Conservation (phyloP, 2,113 vertebrate species). For the Sphaerodactylus townsendi region DNA sequence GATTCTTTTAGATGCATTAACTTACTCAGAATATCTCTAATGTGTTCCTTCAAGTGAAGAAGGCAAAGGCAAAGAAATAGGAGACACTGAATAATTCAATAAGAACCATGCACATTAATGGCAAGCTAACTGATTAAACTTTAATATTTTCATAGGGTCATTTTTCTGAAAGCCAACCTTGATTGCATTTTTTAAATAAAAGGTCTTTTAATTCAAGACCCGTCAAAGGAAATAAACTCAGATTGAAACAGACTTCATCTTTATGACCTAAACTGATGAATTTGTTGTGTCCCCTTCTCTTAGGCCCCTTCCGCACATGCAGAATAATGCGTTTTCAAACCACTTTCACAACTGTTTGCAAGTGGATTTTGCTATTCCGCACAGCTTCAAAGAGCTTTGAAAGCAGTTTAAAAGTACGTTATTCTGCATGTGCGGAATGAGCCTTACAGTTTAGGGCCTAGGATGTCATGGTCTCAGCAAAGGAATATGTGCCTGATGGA, state of each 20-base stretch:
- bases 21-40: background rate
- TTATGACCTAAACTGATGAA: background rate
- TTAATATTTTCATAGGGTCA: conserved; percentile 13
- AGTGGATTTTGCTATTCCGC: no score
- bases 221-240: background rate
- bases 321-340: no score
- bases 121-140: conserved; percentile 32
- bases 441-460: background rate
- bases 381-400: no score
- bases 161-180: background rate
- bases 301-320: no score
- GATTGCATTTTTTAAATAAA: background rate
- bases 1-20: conserved; percentile 9
- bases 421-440: no score
- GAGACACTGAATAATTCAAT: conserved; percentile 1
- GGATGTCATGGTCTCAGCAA: background rate
- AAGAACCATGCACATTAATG: conserved; percentile 18
- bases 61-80: background rate
- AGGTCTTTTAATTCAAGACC: background rate
- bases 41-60: background rate
- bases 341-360: no score
- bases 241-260: background rate
- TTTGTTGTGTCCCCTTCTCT: background rate
- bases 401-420: no score
- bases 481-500: background rate